A percentile compares a stretch with the other conserved stretches of the same genome.
Evolutionary conservation across 1,140 invertebrate species (phyloP).

Genomic region (Leptonema lineaticorne): DNA sequence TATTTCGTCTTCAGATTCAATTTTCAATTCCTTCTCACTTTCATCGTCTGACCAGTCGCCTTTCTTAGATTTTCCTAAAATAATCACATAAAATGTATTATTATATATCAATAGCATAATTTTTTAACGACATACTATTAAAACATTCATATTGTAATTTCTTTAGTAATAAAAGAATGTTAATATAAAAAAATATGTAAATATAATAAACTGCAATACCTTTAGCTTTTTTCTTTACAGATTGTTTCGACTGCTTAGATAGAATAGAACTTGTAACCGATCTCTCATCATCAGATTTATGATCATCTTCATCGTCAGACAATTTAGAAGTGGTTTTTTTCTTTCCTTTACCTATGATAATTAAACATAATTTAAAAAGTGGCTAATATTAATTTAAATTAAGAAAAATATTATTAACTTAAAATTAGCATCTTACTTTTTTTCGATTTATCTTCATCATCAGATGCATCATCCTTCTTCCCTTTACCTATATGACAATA

Average conservation of each 20-base stretch:
- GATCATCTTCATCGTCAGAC: constrained; percentile 27
- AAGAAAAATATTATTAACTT: no score
- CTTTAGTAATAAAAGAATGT: no score
- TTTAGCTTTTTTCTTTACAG: constrained; percentile 44
- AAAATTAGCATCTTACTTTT: no score
- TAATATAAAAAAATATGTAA: no score
- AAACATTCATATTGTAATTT: not conserved
- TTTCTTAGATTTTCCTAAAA: constrained; percentile 51
- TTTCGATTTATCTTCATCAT: constrained; percentile 45
- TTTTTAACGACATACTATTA: not conserved
- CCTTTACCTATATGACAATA: constrained; percentile 44
- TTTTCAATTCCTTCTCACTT: constrained; percentile 49
- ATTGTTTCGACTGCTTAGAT: constrained; percentile 45
- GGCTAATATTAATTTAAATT: no score
- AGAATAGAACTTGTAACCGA: constrained; percentile 50
- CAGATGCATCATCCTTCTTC: constrained; percentile 49
- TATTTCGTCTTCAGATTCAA: constrained; percentile 45
- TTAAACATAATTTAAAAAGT: not conserved
- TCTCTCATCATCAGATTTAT: constrained; percentile 43
- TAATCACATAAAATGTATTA: no score
- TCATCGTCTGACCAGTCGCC: constrained; percentile 49
- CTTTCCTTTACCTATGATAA: constrained; percentile 51
- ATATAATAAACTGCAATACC: constrained; percentile 20
- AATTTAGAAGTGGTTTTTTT: constrained; percentile 15
- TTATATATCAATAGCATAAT: constrained; percentile 7